A percentile compares a stretch with the other conserved stretches of the same genome.
Evolutionary conservation across 2,888 invertebrate genomes (phyloP).

Genomic region (Tinea pellionella): DNA sequence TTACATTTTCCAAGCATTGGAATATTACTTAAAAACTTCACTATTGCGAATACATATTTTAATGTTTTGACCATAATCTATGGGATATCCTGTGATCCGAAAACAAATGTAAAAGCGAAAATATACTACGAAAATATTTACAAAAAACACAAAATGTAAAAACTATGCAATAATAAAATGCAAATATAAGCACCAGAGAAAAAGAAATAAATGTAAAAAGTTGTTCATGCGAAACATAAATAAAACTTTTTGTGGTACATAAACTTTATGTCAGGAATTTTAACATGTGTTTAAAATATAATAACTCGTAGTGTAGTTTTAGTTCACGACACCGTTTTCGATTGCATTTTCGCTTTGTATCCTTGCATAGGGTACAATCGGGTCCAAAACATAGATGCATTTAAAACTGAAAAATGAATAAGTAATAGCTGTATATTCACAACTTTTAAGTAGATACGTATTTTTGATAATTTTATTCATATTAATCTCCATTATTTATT

Average conservation of each 20-base stretch:
- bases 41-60: too few species aligned
- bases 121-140: background rate
- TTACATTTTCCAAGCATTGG: too few species aligned
- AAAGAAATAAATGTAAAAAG: background rate
- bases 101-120: too few species aligned
- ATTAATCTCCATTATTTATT: too few species aligned
- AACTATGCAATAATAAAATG: background rate
- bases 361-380: too few species aligned
- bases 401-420: background rate
- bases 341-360: conserved; percentile 19
- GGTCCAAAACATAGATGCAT: too few species aligned
- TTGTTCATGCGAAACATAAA: conserved; percentile 5
- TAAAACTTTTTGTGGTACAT: background rate
- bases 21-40: too few species aligned
- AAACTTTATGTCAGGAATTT: conserved; percentile 10
- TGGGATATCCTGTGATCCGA: too few species aligned
- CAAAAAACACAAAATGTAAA: background rate
- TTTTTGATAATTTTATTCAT: too few species aligned
- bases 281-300: conserved; percentile 11
- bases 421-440: too few species aligned
- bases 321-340: conserved; percentile 19
- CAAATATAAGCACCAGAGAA: background rate
- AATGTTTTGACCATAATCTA: too few species aligned
- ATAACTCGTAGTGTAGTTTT: background rate
- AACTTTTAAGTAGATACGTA: too few species aligned